Percentiles rank a stretch among this genome's conserved stretches.
phyloP scores from a whole-genome alignment of 2,113 vertebrate species.

The Cryptoleucopteryx plumbea region DNA sequence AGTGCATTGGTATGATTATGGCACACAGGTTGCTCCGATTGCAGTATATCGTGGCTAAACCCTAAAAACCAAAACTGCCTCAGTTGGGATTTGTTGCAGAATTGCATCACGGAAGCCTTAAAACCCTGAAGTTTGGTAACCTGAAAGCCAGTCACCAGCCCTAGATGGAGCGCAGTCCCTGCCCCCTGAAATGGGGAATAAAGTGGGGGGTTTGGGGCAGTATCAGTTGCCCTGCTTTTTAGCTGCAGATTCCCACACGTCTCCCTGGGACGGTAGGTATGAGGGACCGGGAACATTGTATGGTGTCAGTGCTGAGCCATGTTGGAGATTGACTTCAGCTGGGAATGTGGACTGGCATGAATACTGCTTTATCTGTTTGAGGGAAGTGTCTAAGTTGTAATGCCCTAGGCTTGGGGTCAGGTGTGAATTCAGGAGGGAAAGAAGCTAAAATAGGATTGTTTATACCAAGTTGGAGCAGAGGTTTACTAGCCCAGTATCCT shows the following conservation, averaged over 20 bases:
- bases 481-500: background rate
- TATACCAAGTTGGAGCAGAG: background rate
- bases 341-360: background rate
- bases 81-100: background rate
- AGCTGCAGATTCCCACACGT: background rate
- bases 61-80: background rate
- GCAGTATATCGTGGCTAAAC: background rate
- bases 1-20: accelerated
- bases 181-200: background rate
- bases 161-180: no score
- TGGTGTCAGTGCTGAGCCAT: background rate
- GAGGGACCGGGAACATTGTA: accelerated
- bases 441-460: background rate
- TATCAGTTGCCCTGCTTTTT: background rate
- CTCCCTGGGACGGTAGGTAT: background rate
- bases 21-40: background rate
- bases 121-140: background rate
- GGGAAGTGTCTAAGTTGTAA: background rate
- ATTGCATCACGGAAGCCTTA: background rate
- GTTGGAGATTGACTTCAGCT: background rate
- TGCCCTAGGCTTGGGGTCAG: background rate
- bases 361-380: background rate
- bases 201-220: background rate
- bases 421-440: background rate
- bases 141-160: background rate